Evolutionary conservation across 2,888 invertebrate genomes (phyloP), one percentile per base, ranked within the genome.

Genomic region (Brachynemurus nebulosus): DNA sequence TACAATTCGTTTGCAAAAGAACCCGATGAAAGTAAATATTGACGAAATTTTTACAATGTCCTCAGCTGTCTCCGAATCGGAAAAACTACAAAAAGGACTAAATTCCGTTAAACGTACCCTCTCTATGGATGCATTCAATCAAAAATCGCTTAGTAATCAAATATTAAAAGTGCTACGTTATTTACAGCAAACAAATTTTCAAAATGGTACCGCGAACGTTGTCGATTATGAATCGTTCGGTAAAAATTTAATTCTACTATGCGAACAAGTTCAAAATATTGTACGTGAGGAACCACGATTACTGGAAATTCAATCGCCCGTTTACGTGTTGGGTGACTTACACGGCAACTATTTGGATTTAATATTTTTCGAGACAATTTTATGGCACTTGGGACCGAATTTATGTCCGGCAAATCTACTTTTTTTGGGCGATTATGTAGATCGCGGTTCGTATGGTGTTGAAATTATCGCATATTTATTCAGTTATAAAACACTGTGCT

Each of bases 361-460:
- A 23, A 64, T 79, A 6, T 68, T 73, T 40, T 79, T 83, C 65
- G 83, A 84, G 60, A 68, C 71, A 47, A 69, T 73, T 0, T 62
- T 85, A 11, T 85, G 84, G 84, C 68, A 78, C 14, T 64, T 76
- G 46, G 81, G 82, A 1, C 70, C 77, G 0, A 66, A 72, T 6
- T 62, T 82, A 36, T 71, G 74, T 8, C 79, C 83, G 0, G 72
- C 75, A 4, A 69, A 68, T 14, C 64, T 82, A 45, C 65, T 85
- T 6, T 83, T 84, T 60, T 70, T 85, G 1, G 85, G 85, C 0
- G 85, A 85, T 63, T 85, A 76, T 59, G 83, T 85, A 17, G 85
- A 85, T 62, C 67, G 84, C 48, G 85, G 85, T 2, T 64, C 70
- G 12, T 70, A 70, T 57, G 76, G 82, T 47, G 55, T 78, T 0